Evolutionary conservation across 2,797 vertebrate species (phyloP), one percentile per base, ranked within the genome.

Genomic region (Gallinago stenura): DNA sequence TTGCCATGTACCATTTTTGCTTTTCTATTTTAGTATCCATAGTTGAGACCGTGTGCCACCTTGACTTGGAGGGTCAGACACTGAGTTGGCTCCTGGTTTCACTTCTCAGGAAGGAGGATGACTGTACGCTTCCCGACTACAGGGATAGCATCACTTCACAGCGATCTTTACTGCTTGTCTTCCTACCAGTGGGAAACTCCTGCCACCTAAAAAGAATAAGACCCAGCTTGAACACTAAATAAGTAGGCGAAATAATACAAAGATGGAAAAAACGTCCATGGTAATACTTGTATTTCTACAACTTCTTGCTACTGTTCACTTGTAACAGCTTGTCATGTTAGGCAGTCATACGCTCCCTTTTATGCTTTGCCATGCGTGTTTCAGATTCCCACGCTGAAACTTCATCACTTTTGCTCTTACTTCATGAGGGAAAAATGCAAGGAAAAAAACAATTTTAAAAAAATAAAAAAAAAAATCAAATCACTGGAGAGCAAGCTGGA

Each of bases 311-410:
- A 53, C 31, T 18, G 12, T 57, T 61, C 60, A 66, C 28, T 58
- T 89, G 12, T 30, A 75, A 92, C 21, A 89, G 21, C 19, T 87
- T 58, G 24, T 46, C 3, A 0, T 12, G n/a, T 48, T 46, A 54
- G 15, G 37, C 18, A 71, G 18, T 39, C 4, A 0, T 31, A 61
- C 20, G n/a, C 12, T 66, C 4, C 15, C 28, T 43, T 92, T 83
- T 39, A 73, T 0, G 1, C 21, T 80, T 39, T 43, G 12, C 51
- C 89, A 51, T 0, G 0, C 16, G 20, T 12, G 41, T 19, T 65
- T 87, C 60, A 61, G 28, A 83, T 57, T 69, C 33, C 20, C 62
- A 9, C 26, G 58, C 0, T 65, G 60, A 80, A 76, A 64, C 6
- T 6, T 33, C 45, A 76, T n/a, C 35, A 71, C 10, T 80, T 86